Base-by-base conservation (phyloP, 2,888 invertebrate genomes). In the Mamestra brassicae region DNA sequence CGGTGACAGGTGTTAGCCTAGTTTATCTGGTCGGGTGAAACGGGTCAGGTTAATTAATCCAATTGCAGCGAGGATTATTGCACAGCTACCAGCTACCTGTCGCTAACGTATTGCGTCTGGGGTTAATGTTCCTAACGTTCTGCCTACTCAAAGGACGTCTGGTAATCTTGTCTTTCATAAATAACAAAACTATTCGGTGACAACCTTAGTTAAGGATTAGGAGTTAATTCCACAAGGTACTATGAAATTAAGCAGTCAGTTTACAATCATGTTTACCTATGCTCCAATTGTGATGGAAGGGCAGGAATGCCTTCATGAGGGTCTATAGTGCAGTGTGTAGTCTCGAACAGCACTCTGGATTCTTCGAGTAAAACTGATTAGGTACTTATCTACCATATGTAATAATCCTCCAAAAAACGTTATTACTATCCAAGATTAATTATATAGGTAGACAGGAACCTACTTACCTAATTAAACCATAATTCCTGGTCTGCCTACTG, bases 31-130 rank as follows among this genome's bases (percentile, higher is more conserved):
- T 69, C 13, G 36, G 36, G 36, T 38, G 66, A 78, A 76, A 80
- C 76, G 64, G 76, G 76, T 75, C 85, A 72, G 73, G 68, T 64
- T 74, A 58, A 71, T 83, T 68, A 74, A 79, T 80, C 84, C 57
- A 77, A 83, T 77, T 74, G 74, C 64, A 74, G 38, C 66, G 55
- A 64, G 81, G 68, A 81, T 81, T 79, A 79, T 47, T 69, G 55
- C 69, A 71, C 54, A 52, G 47, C 52, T 57, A 60, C n/a, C 54
- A 45, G 63, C 58, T 68, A 74, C 70, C 66, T 74, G 79, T 69
- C 74, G 63, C 57, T 67, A 78, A 78, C 64, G 55, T 77, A 57
- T 58, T 69, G 38, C 47, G 57, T 55, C 50, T 38, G 52, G 57
- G 58, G 58, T 45, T 73, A 73, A 63, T 66, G 66, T 57, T 57